Percentiles rank a stretch among this genome's conserved stretches.
These are phyloP conservation scores for Pyrochroa serraticornis DNA, from an alignment of 2,888 invertebrate genomes.

Conservation along the genomic window DNA sequence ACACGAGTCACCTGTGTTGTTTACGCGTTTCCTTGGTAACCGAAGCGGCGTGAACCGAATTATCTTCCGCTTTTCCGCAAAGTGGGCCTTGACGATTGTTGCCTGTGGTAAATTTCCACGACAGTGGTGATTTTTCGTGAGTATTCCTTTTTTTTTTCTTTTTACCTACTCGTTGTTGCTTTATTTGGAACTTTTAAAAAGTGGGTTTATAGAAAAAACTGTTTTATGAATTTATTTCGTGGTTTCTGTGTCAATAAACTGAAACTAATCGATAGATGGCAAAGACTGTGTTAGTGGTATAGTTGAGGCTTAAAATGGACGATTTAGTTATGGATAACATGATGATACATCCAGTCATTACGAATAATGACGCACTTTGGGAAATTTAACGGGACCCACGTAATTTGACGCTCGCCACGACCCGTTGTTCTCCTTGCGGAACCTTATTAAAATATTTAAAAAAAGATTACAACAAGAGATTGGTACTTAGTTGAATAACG, in stretches of 20 bases:
- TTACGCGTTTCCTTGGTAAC: conserved; percentile 46
- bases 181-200: conserved; percentile 10
- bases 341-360: not conserved
- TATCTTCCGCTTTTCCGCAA: conserved; percentile 1
- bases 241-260: conserved; percentile 24
- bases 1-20: conserved; percentile 37
- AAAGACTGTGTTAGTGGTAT: conserved; percentile 39
- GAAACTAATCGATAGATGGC: conserved; percentile 42
- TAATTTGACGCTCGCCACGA: not conserved
- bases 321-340: not conserved
- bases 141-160: not conserved
- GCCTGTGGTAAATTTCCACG: not conserved
- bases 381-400: no score
- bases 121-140: not conserved
- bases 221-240: not conserved
- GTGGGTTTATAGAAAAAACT: conserved; percentile 2
- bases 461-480: not conserved
- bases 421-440: no score
- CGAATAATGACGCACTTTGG: not conserved
- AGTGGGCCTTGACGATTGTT: not conserved
- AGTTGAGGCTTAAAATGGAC: conserved; percentile 6
- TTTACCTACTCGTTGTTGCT: conserved; percentile 18
- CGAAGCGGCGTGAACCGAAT: conserved; percentile 5
- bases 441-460: not conserved
- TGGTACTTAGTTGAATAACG: no score